Percentiles rank a stretch among this genome's conserved stretches.
phyloP scores from a whole-genome alignment of 1,140 invertebrate species.

The Tetramorium parvispinum region DNA sequence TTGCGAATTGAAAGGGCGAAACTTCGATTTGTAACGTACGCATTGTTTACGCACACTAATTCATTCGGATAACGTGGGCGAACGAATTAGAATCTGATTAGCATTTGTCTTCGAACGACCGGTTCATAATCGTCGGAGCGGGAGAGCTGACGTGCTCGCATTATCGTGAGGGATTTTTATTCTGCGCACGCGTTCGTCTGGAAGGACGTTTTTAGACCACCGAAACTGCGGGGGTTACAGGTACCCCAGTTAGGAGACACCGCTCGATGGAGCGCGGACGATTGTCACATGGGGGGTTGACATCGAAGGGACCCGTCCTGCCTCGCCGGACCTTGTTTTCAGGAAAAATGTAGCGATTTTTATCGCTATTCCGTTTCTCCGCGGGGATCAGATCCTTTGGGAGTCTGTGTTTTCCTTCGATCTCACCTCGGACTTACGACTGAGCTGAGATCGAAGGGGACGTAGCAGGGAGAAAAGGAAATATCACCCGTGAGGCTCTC shows the following conservation, averaged over 20 bases:
- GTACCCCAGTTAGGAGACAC: slow-evolving; percentile 71
- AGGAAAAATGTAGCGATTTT: slow-evolving; percentile 63
- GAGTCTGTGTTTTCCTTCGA: slow-evolving; percentile 51
- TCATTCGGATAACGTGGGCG: neutral
- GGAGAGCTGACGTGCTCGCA: slow-evolving; percentile 62
- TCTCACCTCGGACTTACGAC: slow-evolving; percentile 20
- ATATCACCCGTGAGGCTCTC: neutral
- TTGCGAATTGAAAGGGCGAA: neutral
- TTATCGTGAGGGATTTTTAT: slow-evolving; percentile 76
- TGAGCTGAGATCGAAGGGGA: no score
- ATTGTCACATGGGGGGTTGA: slow-evolving; percentile 52
- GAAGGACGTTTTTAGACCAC: slow-evolving; percentile 79
- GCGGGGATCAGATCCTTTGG: slow-evolving; percentile 43
- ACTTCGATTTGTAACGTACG: neutral
- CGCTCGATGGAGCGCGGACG: slow-evolving; percentile 28
- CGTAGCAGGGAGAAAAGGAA: slow-evolving; percentile 8
- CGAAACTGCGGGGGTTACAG: slow-evolving; percentile 77
- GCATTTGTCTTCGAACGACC: slow-evolving; percentile 70
- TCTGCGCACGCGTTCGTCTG: slow-evolving; percentile 82
- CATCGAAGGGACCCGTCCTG: neutral
- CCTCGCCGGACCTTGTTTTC: slow-evolving; percentile 47
- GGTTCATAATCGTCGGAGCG: slow-evolving; percentile 73
- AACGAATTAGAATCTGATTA: slow-evolving; percentile 78
- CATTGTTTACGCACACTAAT: slow-evolving; percentile 37
- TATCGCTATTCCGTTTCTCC: slow-evolving; percentile 45